A percentile compares a stretch with the other conserved stretches of the same genome.
Conservation (phyloP, 92 coral and sea anemone species). For the Chrysogorgia sp. region DNA sequence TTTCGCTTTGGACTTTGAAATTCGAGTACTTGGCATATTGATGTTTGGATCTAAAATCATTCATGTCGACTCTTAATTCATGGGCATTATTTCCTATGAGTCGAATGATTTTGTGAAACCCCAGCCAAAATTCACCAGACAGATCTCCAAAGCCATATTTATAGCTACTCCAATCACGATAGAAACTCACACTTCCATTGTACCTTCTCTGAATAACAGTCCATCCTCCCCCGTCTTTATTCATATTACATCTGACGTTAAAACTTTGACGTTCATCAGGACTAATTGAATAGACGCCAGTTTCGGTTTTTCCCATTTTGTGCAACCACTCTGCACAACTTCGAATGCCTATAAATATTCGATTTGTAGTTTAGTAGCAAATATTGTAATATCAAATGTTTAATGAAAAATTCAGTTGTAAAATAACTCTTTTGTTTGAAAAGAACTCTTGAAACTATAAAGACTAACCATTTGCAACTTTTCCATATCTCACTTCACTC, state of each 20-base stretch:
- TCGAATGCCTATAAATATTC: no score
- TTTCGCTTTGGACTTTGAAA: no score
- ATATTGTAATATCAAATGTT: no score
- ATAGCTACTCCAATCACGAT: constrained; percentile 1
- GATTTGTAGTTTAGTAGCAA: no score
- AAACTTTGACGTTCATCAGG: background rate
- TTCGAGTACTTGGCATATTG: no score
- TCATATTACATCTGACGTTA: constrained; percentile 12
- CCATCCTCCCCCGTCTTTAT: constrained; percentile 1
- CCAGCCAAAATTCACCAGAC: no score
- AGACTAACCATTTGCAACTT: no score
- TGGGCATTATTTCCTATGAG: background rate
- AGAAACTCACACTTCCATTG: constrained; percentile 12
- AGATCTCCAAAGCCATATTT: constrained; percentile 12
- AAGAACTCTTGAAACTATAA: no score
- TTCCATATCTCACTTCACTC: no score
- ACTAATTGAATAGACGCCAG: background rate
- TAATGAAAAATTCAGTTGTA: no score
- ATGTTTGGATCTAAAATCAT: no score
- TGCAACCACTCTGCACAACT: background rate
- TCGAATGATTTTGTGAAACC: constrained; percentile 5
- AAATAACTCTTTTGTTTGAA: no score
- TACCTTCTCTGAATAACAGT: background rate
- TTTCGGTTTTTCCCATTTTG: background rate
- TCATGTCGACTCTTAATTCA: constrained; percentile 1